These are phyloP conservation scores for Galendromus occidentalis DNA, from an alignment of 1,140 invertebrate genomes.

Conservation along the genomic window DNA sequence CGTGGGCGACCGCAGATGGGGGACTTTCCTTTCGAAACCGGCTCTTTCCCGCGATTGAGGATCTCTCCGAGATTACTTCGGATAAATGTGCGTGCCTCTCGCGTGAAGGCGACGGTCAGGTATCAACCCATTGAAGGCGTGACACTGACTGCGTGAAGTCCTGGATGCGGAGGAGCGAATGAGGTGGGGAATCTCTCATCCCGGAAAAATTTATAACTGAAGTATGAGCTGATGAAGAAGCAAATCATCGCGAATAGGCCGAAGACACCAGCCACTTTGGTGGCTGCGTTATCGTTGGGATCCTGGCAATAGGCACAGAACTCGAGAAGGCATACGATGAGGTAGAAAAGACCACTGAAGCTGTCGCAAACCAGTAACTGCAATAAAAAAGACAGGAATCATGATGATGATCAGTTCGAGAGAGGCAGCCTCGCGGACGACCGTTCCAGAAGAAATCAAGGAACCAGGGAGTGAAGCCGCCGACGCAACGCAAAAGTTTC, in stretches of 20 bases:
- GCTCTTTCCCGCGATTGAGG: too few species aligned
- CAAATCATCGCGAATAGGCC: background rate
- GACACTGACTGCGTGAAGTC: conserved; percentile 1
- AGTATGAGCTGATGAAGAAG: conserved; percentile 4
- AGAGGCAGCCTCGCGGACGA: too few species aligned
- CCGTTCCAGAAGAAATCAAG: too few species aligned
- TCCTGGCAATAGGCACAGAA: conserved; percentile 9
- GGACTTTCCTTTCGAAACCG: too few species aligned
- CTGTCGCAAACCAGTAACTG: conserved; percentile 7
- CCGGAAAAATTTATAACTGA: conserved; percentile 6
- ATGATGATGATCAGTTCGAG: too few species aligned
- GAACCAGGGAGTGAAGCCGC: too few species aligned
- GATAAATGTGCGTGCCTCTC: too few species aligned
- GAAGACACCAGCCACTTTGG: background rate
- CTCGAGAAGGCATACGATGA: background rate
- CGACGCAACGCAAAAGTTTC: too few species aligned
- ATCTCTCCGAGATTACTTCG: too few species aligned
- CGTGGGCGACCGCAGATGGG: too few species aligned
- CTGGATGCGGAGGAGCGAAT: background rate
- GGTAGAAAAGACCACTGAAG: conserved; percentile 9
- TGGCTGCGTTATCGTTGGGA: conserved; percentile 3
- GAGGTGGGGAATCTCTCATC: conserved; percentile 6
- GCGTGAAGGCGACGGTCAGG: too few species aligned
- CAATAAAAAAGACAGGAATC: background rate
- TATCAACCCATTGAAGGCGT: background rate